Conservation (phyloP, 1,140 invertebrate species). For the Drosophila melanica region DNA sequence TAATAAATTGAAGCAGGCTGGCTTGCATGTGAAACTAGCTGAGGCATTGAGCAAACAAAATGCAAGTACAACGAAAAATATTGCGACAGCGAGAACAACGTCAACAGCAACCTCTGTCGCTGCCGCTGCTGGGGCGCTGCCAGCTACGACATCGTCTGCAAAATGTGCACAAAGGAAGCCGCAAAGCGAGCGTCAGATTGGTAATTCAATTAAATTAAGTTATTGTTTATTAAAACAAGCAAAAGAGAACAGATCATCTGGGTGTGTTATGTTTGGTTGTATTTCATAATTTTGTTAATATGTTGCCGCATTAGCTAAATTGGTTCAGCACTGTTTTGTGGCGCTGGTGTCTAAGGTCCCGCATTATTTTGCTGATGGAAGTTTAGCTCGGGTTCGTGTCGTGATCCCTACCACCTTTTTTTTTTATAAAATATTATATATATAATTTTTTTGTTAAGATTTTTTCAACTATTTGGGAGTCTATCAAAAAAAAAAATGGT, state of each 20-base stretch:
- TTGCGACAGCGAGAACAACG: constrained; percentile 20
- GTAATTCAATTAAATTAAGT: constrained; percentile 43
- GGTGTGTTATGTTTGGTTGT: not conserved
- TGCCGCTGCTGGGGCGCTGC: not conserved
- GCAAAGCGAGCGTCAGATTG: constrained; percentile 37
- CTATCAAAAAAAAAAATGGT: no score
- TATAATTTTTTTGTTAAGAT: no score
- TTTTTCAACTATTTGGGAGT: no score
- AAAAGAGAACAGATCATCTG: not conserved
- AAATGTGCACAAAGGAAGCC: constrained; percentile 17
- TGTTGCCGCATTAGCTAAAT: constrained; percentile 5
- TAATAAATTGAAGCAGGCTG: constrained; percentile 67
- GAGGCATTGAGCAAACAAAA: constrained; percentile 67
- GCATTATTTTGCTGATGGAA: not conserved
- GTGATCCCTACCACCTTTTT: not conserved
- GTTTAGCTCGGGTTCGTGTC: constrained; percentile 10
- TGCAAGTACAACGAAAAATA: constrained; percentile 1
- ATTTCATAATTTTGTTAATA: constrained; percentile 4
- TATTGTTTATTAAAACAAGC: not conserved
- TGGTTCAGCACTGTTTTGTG: not conserved
- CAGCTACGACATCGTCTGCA: constrained; percentile 5
- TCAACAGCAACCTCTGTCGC: not conserved
- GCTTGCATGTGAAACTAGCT: constrained; percentile 69
- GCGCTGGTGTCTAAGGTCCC: constrained; percentile 26
- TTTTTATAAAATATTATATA: not conserved